Conservation (phyloP, 1,140 invertebrate genomes). For the Procambarus virginalis region DNA sequence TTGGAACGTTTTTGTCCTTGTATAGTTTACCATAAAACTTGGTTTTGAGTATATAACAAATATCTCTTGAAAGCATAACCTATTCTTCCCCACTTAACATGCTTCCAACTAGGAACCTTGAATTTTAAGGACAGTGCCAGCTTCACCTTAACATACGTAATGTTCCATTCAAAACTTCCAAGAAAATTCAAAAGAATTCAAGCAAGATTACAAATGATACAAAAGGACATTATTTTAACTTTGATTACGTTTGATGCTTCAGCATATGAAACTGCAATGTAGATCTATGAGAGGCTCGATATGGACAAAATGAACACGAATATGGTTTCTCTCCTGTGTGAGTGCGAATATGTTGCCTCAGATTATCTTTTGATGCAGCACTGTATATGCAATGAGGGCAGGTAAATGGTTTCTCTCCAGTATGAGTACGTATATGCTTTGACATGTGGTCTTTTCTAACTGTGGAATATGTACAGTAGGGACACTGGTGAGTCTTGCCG, state of each 20-base stretch:
- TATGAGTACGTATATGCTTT: constrained; percentile 48
- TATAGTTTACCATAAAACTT: too few species aligned
- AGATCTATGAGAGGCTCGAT: constrained; percentile 24
- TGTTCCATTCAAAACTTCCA: too few species aligned
- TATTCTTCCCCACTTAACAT: too few species aligned
- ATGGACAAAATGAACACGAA: constrained; percentile 13
- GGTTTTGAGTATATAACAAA: too few species aligned
- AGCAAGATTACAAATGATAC: too few species aligned
- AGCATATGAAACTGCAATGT: constrained; percentile 10
- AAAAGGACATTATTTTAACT: too few species aligned
- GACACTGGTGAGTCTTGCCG: constrained; percentile 44
- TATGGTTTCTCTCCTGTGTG: constrained; percentile 45
- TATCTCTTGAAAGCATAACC: too few species aligned
- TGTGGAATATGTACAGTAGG: constrained; percentile 39
- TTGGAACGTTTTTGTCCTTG: too few species aligned
- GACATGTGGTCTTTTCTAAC: constrained; percentile 53
- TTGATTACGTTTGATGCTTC: neutral
- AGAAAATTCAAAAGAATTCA: too few species aligned
- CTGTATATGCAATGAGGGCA: constrained; percentile 33
- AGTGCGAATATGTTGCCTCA: constrained; percentile 23
- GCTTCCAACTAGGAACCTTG: too few species aligned
- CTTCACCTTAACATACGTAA: too few species aligned
- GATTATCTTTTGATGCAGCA: constrained; percentile 31
- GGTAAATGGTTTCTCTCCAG: constrained; percentile 45
- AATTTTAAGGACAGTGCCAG: too few species aligned